Conservation (phyloP, 2,797 vertebrate species). For the Chrosomus eos region DNA sequence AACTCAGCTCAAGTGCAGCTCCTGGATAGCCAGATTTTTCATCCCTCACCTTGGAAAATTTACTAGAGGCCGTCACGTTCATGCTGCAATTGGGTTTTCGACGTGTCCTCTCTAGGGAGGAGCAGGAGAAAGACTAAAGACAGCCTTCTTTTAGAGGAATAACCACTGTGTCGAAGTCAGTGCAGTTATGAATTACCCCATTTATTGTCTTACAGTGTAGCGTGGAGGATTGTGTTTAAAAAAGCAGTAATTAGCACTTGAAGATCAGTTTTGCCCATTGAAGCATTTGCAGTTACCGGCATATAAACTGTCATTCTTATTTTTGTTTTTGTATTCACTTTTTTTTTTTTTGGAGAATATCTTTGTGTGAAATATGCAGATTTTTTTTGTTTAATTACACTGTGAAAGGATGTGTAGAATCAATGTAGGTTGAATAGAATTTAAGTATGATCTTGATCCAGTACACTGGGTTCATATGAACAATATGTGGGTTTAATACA, state of each 20-base stretch:
- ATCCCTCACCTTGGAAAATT: slow-evolving; percentile 66
- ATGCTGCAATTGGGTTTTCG: slow-evolving; percentile 26
- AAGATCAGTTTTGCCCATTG: not conserved
- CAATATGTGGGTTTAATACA: too few species aligned
- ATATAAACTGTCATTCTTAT: not conserved
- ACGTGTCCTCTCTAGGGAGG: slow-evolving; percentile 39
- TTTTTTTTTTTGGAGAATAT: not conserved
- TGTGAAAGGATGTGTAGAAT: too few species aligned
- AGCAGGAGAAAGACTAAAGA: slow-evolving; percentile 52
- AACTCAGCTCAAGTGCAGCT: slow-evolving; percentile 51
- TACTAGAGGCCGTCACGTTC: slow-evolving; percentile 65
- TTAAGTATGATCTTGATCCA: not conserved
- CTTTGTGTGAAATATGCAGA: not conserved
- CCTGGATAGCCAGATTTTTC: slow-evolving; percentile 26
- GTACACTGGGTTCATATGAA: not conserved
- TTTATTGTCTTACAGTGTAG: slow-evolving; percentile 46
- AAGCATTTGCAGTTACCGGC: not conserved
- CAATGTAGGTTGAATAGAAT: not conserved
- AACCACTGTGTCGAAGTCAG: slow-evolving; percentile 68
- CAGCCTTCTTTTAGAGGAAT: slow-evolving; percentile 66
- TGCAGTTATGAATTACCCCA: slow-evolving; percentile 60
- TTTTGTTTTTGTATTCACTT: not conserved
- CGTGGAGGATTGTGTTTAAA: not conserved
- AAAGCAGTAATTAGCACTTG: not conserved
- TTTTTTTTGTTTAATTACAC: not conserved